Evolutionary conservation across 1,140 invertebrate species (phyloP), one percentile per base, ranked within the genome.

Genomic region (Drosophila micromelanica): DNA sequence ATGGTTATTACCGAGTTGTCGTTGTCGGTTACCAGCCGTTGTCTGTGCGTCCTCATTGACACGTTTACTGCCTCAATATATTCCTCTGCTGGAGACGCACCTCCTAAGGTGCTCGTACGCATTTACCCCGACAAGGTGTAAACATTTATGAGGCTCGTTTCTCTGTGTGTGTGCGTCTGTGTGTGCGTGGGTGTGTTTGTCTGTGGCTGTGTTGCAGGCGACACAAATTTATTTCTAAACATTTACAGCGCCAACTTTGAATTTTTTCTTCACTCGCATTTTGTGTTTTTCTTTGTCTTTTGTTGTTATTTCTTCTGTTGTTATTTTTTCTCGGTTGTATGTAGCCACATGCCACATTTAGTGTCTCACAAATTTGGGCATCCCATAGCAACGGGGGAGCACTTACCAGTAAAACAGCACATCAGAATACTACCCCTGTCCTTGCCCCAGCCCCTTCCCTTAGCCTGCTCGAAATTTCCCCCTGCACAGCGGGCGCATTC

Each of bases 221-320:
- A 86, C 82, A 82, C 84, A 79, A 86, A 86, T 86, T 86, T 86
- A 86, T 86, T 89, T 86, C 82, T 71, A 72, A 86, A 68, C 75
- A 86, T 87, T 86, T 86, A 78, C 82, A 57, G 70, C 61, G 85
- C 78, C 54, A 68, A 69, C 67, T 64, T 72, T 63, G 75, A 63
- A 64, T 67, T 49, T 43, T 35, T 52, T 9, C 27, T 57, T 13
- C 12, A 6, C 13, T n/a, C 5, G 8, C 13, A 12, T 15, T 30
- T 52, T 68, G 6, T 54, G n/a, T 11, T 51, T 35, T 37, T 64
- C 32, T 32, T 54, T 73, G 63, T 32, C 30, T 12, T 63, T 38
- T 46, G 61, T 40, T 74, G 59, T 56, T 65, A 11, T 27, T 57
- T 17, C 8, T 11, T 23, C 20, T 3, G 20, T 3, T 23, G n/a